These are phyloP conservation scores for Saccostrea glomerata DNA, from an alignment of 1,140 invertebrate species.

Conservation along the genomic window DNA sequence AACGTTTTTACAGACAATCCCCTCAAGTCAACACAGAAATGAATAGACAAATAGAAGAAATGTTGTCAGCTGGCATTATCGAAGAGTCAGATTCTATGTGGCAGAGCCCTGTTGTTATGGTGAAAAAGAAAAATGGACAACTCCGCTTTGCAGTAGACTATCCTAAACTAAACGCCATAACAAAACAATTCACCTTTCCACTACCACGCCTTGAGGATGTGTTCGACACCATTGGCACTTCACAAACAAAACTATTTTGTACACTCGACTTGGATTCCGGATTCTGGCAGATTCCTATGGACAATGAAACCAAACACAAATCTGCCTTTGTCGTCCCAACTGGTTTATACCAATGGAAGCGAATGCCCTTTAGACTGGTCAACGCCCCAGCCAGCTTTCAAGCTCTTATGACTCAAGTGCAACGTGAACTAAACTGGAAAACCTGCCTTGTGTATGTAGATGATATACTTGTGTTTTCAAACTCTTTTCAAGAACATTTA, in stretches of 20 bases:
- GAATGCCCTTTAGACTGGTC: slow-evolving; percentile 59
- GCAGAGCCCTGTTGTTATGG: no score
- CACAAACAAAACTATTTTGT: background rate
- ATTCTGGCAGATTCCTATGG: slow-evolving; percentile 58
- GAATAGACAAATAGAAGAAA: no score
- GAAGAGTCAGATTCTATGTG: no score
- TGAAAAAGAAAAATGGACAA: no score
- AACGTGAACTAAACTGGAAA: slow-evolving; percentile 60
- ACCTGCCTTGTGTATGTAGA: slow-evolving; percentile 57
- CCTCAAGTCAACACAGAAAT: no score
- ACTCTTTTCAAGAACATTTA: slow-evolving; percentile 78
- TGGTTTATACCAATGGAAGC: slow-evolving; percentile 49
- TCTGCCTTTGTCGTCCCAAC: slow-evolving; percentile 43
- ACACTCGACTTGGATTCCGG: slow-evolving; percentile 55
- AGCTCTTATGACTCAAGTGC: slow-evolving; percentile 63
- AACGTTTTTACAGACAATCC: no score
- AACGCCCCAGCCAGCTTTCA: slow-evolving; percentile 49
- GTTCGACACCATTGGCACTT: no score
- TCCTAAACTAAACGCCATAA: no score
- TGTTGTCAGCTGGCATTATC: no score
- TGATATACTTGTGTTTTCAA: slow-evolving; percentile 62
- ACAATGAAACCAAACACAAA: slow-evolving; percentile 52
- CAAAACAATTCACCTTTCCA: no score
- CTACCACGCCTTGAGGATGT: no score
- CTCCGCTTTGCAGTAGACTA: no score